Evolutionary conservation across 2,113 vertebrate genomes (phyloP), one percentile per base, ranked within the genome.

Genomic region (Brachypteracias leptosomus): DNA sequence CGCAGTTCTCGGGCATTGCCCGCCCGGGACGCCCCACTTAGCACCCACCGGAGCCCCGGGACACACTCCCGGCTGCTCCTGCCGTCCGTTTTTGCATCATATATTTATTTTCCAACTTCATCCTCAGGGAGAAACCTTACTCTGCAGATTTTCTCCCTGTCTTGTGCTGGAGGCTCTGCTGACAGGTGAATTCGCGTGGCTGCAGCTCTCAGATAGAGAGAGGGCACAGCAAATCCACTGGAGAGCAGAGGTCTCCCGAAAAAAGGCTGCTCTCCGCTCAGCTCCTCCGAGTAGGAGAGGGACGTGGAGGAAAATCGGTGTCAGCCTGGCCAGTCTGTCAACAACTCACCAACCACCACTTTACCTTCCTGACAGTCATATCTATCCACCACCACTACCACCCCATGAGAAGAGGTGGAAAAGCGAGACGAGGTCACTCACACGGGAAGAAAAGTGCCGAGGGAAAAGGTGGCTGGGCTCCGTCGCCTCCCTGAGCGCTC

Each of bases 181-280:
- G 63, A 20, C 94, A 95, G 92, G 92, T 93, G 94, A 84, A 83
- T 55, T 31, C 19, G 10, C 13, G 35, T 12, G 62, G 57, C 22
- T 70, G 31, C 42, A 36, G 55, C 25, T 75, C 67, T 78, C n/a
- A 46, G n/a, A 9, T 28, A 63, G 51, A 11, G 19, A 24, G 22
- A 40, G 35, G 29, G 6, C 54, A 63, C 33, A 44, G 35, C 14
- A 31, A 55, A 9, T 33, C 51, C 13, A 9, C 16, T 9, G 16
- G 22, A 35, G 51, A 81, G 36, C 55, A 42, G 29, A 44, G 29
- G 7, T 15, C 2, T n/a, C n/a, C 4, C 6, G 7, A 10, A 16
- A n/a, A 22, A 47, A 42, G 4, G 6, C 6, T 49, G 46, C 3
- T 4, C n/a, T 13, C 10, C 3, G 0, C 36, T 44, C 9, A 18